Conservation (phyloP, 1,140 invertebrate species). For the Listronotus oregonensis region DNA sequence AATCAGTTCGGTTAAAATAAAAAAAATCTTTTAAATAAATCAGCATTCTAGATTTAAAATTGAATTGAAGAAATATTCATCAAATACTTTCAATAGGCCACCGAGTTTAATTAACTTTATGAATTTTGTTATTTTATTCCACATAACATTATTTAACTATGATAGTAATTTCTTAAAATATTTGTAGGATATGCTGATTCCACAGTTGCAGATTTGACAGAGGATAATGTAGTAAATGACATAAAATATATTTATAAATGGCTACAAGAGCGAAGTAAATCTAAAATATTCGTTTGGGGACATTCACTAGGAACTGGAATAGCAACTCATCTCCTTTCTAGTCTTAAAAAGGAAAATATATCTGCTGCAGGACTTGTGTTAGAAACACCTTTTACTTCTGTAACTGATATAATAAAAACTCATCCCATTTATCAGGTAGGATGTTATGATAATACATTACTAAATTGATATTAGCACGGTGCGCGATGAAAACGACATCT, state of each 20-base stretch:
- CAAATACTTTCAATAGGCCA: too few species aligned
- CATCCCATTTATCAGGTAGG: constrained; percentile 63
- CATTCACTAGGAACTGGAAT: constrained; percentile 83
- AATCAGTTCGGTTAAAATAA: too few species aligned
- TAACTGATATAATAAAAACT: constrained; percentile 77
- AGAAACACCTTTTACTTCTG: constrained; percentile 87
- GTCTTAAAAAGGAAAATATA: constrained; percentile 62
- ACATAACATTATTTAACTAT: too few species aligned
- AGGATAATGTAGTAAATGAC: constrained; percentile 83
- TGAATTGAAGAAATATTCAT: too few species aligned
- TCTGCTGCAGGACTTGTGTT: constrained; percentile 74
- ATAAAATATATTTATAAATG: constrained; percentile 79
- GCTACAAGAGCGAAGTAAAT: constrained; percentile 64
- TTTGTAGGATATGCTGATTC: constrained; percentile 90
- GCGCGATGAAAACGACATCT: too few species aligned
- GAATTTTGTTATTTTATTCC: too few species aligned
- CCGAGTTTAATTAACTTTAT: too few species aligned
- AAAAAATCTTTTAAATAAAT: too few species aligned
- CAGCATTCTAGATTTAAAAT: too few species aligned
- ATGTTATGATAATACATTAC: too few species aligned
- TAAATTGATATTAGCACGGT: too few species aligned
- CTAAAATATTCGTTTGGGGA: constrained; percentile 82
- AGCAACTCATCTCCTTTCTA: constrained; percentile 65
- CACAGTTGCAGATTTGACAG: constrained; percentile 68
- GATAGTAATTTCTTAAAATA: background rate